phyloP scores from a whole-genome alignment of 30 jellyfish, hydroid and myxozoan species.

The Pelagia noctiluca region DNA sequence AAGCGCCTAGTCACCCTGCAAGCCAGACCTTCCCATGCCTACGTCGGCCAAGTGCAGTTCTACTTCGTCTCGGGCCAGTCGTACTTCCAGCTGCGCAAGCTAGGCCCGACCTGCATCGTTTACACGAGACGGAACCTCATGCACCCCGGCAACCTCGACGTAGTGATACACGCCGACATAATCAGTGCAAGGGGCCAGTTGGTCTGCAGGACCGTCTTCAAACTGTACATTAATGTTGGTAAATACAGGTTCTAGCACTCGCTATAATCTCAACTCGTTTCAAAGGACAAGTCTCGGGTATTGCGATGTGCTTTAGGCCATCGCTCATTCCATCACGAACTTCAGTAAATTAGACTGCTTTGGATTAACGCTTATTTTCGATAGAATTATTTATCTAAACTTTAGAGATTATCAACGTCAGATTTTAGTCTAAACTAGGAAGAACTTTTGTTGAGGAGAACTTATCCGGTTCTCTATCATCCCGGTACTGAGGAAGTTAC shows the following conservation, averaged over 20 bases:
- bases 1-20: slow-evolving; percentile 40
- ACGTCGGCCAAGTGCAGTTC: slow-evolving; percentile 62
- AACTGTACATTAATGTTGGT: slow-evolving; percentile 71
- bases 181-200: slow-evolving; percentile 60
- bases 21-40: slow-evolving; percentile 24
- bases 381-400: too few relatives aligned
- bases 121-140: slow-evolving; percentile 45
- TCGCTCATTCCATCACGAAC: too few relatives aligned
- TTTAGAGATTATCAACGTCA: too few relatives aligned
- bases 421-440: too few relatives aligned
- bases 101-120: slow-evolving; percentile 47
- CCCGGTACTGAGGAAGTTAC: too few relatives aligned
- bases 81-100: slow-evolving; percentile 55
- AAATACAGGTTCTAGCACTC: slow-evolving; percentile 59
- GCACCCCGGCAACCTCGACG: slow-evolving; percentile 73
- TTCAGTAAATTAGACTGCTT: too few relatives aligned
- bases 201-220: slow-evolving; percentile 83
- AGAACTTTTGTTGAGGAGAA: too few relatives aligned
- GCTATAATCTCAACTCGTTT: too few relatives aligned
- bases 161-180: slow-evolving; percentile 72
- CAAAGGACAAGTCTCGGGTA: too few relatives aligned
- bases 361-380: too few relatives aligned
- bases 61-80: slow-evolving; percentile 74
- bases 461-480: too few relatives aligned
- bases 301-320: too few relatives aligned